Percentiles rank a stretch among this genome's conserved stretches.
Evolutionary conservation across 2,113 vertebrate species (phyloP).

Genomic region (Propithecus coquereli): DNA sequence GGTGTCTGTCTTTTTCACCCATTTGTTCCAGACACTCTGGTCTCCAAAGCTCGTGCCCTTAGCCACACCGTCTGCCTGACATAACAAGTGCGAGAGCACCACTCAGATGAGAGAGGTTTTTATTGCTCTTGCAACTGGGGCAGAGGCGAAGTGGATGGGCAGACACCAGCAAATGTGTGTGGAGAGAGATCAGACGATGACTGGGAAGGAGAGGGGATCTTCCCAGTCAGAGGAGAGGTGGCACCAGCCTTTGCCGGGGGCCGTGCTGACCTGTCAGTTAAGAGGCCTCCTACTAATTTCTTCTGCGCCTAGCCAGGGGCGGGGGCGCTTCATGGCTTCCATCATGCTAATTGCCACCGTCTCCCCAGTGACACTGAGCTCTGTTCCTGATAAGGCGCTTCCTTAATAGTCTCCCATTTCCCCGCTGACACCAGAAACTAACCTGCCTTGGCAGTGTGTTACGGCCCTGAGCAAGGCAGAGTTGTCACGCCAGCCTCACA

Average conservation of each 20-base stretch:
- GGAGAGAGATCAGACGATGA: not conserved
- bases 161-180: not conserved
- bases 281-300: slow-evolving; percentile 21
- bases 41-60: not conserved
- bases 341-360: slow-evolving; percentile 42
- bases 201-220: not conserved
- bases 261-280: not conserved
- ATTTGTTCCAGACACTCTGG: not conserved
- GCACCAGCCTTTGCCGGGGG: not conserved
- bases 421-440: slow-evolving; percentile 79
- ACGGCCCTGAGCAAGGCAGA: slow-evolving; percentile 7
- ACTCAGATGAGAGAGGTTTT: not conserved
- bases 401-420: slow-evolving; percentile 77
- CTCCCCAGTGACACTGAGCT: slow-evolving; percentile 54
- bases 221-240: not conserved
- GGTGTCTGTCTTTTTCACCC: not conserved
- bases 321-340: slow-evolving; percentile 42
- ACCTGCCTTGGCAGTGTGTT: slow-evolving; percentile 64
- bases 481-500: slow-evolving; percentile 47
- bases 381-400: slow-evolving; percentile 65
- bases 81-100: not conserved
- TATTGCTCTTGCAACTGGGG: not conserved
- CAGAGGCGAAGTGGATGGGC: not conserved
- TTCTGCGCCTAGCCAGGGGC: not conserved
- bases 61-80: no score